Evolutionary conservation across 2,113 vertebrate genomes (phyloP).

Genomic region (Irena cyanogastra): DNA sequence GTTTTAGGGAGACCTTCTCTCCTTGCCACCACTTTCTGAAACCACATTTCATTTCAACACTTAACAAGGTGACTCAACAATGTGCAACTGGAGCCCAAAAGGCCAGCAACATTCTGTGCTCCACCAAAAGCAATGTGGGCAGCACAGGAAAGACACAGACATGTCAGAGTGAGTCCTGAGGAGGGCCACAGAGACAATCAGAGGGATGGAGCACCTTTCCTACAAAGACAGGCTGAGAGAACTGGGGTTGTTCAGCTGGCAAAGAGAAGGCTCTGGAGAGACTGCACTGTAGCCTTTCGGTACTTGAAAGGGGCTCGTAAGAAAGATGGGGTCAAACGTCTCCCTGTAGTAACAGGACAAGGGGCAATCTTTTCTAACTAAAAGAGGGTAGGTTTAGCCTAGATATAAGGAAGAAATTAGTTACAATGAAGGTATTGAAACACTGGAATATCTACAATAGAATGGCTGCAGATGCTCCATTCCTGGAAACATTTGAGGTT

Average conservation of each 20-base stretch:
- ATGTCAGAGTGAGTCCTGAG: background rate
- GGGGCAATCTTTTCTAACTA: background rate
- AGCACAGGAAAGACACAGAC: background rate
- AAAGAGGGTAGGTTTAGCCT: background rate
- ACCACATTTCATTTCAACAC: background rate
- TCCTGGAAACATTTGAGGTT: background rate
- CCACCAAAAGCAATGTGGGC: background rate
- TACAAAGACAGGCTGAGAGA: background rate
- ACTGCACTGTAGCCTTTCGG: background rate
- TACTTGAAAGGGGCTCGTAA: background rate
- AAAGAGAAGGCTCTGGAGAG: background rate
- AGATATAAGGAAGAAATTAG: background rate
- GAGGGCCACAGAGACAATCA: background rate
- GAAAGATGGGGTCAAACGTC: background rate
- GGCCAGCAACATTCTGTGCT: background rate
- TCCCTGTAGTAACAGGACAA: background rate
- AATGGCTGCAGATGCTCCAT: background rate
- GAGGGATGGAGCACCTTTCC: background rate
- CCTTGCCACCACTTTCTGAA: background rate
- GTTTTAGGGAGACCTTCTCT: background rate
- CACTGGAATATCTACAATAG: background rate
- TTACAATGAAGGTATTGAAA: background rate
- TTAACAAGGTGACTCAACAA: background rate
- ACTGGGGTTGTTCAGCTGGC: background rate
- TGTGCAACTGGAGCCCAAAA: background rate